phyloP scores from a whole-genome alignment of 1,140 invertebrate species.

The Fopius arisanus region DNA sequence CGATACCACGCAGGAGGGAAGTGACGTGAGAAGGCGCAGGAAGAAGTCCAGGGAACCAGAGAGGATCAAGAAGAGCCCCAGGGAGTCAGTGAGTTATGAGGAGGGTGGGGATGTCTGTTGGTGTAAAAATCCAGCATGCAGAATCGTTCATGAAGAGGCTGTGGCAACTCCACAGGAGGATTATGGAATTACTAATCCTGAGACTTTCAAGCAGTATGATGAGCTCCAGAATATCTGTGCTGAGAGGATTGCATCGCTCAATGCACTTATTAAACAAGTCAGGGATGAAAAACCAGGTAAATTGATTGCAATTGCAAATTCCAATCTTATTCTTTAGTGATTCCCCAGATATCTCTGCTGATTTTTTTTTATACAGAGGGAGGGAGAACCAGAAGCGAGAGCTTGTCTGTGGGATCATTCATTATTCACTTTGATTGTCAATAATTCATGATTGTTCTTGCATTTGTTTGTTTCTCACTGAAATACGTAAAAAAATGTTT shows the following conservation, averaged over 20 bases:
- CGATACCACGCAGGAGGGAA: background rate
- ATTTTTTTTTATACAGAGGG: too few relatives aligned
- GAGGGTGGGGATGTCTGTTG: constrained; percentile 19
- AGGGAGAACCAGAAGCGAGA: too few relatives aligned
- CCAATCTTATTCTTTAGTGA: too few relatives aligned
- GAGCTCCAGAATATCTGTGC: constrained; percentile 52
- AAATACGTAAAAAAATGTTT: too few relatives aligned
- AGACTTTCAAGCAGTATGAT: constrained; percentile 50
- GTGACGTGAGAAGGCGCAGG: background rate
- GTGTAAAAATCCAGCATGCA: constrained; percentile 52
- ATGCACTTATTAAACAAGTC: constrained; percentile 51
- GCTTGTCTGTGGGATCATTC: too few relatives aligned
- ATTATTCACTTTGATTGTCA: too few relatives aligned
- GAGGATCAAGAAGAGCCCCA: background rate
- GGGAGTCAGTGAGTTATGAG: background rate
- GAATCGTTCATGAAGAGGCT: constrained; percentile 43
- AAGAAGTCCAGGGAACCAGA: background rate
- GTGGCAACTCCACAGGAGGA: constrained; percentile 37
- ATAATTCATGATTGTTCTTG: too few relatives aligned
- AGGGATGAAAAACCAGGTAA: constrained; percentile 52
- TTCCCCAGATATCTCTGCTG: too few relatives aligned
- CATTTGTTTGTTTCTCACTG: too few relatives aligned
- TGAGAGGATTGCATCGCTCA: constrained; percentile 55
- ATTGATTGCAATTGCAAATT: constrained; percentile 17
- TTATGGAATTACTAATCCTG: constrained; percentile 42